Evolutionary conservation across 2,797 vertebrate species (phyloP).

Genomic region (Clarias fuscus): DNA sequence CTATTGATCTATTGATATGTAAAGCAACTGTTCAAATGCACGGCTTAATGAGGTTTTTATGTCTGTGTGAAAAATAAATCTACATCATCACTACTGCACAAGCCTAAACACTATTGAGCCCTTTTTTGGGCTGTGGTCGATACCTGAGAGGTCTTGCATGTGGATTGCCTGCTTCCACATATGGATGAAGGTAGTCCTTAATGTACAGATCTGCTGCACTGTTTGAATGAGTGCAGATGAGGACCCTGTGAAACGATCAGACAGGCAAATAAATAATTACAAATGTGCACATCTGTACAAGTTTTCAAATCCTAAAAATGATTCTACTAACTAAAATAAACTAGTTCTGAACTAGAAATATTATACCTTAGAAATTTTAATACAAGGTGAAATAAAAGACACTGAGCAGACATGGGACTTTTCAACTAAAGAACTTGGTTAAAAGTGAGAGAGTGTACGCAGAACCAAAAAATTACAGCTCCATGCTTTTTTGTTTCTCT

Average conservation of each 20-base stretch:
- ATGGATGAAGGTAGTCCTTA: conserved; percentile 99
- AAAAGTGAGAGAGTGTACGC: neutral
- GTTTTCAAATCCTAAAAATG: neutral
- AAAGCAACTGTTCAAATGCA: neutral
- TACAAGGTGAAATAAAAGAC: neutral
- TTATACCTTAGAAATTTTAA: neutral
- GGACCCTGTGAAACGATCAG: conserved; percentile 78
- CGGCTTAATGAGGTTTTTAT: neutral
- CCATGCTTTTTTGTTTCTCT: too few species aligned
- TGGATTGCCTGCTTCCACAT: conserved; percentile 97
- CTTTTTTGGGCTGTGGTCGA: neutral
- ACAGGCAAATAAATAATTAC: neutral
- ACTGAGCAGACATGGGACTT: neutral
- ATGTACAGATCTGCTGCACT: conserved; percentile 99
- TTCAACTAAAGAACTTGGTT: neutral
- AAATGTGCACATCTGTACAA: neutral
- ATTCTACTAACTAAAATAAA: neutral
- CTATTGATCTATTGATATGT: neutral
- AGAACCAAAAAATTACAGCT: too few species aligned
- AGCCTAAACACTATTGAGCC: neutral
- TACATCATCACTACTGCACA: neutral
- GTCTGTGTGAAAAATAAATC: neutral
- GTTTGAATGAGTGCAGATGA: conserved; percentile 99
- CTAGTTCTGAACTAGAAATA: neutral
- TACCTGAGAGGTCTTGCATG: conserved; percentile 99